Conservation (phyloP, 2,888 invertebrate species). For the Callosobruchus maculatus region DNA sequence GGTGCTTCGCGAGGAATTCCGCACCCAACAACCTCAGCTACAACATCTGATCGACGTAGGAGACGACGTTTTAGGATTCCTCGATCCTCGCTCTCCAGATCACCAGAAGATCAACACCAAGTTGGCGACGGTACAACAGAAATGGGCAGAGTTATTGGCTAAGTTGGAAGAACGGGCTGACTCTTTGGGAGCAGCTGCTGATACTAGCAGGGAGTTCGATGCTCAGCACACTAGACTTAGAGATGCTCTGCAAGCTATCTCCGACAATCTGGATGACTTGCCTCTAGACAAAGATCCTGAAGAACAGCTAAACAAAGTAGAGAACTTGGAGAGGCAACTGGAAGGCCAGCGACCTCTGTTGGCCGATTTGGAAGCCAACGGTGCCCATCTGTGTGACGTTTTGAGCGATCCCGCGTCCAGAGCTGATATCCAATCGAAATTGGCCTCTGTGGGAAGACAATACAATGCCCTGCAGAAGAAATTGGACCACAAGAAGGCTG, state of each 20-base stretch:
- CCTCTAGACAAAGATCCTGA: conserved; percentile 79
- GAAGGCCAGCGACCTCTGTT: conserved; percentile 85
- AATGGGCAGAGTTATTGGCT: conserved; percentile 75
- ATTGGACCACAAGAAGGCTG: conserved; percentile 83
- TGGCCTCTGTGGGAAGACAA: conserved; percentile 81
- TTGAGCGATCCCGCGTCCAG: conserved; percentile 86
- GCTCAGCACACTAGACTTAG: conserved; percentile 78
- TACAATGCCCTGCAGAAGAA: conserved; percentile 87
- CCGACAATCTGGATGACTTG: conserved; percentile 81
- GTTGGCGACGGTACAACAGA: conserved; percentile 65
- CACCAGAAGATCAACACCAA: conserved; percentile 67
- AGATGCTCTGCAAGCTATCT: conserved; percentile 83
- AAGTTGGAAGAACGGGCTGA: conserved; percentile 86
- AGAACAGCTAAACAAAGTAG: conserved; percentile 82
- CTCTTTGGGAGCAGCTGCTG: conserved; percentile 85
- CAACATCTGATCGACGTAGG: conserved; percentile 81
- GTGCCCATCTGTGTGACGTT: conserved; percentile 81
- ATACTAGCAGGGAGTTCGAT: conserved; percentile 90
- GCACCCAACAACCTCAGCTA: conserved; percentile 86
- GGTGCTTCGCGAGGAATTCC: conserved; percentile 92
- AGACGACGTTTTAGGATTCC: conserved; percentile 63
- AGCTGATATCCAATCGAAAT: conserved; percentile 85
- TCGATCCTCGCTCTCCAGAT: conserved; percentile 56
- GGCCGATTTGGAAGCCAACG: conserved; percentile 86
- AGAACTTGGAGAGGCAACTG: conserved; percentile 81